These are phyloP conservation scores for Pammene fasciana DNA, from an alignment of 2,888 invertebrate genomes.

Conservation along the genomic window DNA sequence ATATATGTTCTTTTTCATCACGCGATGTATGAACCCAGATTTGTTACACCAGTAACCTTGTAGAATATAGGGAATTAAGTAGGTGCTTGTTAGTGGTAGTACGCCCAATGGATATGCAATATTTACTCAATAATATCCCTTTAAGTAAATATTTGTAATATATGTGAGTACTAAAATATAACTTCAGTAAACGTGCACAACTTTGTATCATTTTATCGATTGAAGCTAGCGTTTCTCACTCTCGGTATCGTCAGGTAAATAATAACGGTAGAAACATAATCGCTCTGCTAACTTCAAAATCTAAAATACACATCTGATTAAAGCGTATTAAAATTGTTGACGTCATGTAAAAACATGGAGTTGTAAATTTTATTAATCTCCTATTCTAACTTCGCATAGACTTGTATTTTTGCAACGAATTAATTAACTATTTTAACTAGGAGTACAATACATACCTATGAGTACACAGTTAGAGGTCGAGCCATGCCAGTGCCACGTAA, in stretches of 20 bases:
- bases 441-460: too few relatives aligned
- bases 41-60: too few relatives aligned
- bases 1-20: too few relatives aligned
- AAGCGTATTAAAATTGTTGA: conserved; percentile 52
- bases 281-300: conserved; percentile 54
- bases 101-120: not conserved
- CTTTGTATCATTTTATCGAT: conserved; percentile 28
- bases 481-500: too few relatives aligned
- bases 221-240: conserved; percentile 30
- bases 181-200: conserved; percentile 5
- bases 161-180: not conserved
- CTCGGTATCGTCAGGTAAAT: conserved; percentile 29
- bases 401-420: not conserved
- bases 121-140: not conserved
- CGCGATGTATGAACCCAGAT: too few relatives aligned
- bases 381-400: conserved; percentile 2
- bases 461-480: too few relatives aligned
- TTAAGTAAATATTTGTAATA: not conserved
- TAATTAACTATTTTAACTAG: too few relatives aligned
- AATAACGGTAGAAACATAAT: conserved; percentile 29
- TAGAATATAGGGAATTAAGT: too few relatives aligned
- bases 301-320: conserved; percentile 51
- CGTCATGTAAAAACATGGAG: conserved; percentile 49
- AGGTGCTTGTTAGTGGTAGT: not conserved
- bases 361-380: conserved; percentile 36